Conservation (phyloP, 2,888 invertebrate genomes). For the Rhamnusium bicolor region DNA sequence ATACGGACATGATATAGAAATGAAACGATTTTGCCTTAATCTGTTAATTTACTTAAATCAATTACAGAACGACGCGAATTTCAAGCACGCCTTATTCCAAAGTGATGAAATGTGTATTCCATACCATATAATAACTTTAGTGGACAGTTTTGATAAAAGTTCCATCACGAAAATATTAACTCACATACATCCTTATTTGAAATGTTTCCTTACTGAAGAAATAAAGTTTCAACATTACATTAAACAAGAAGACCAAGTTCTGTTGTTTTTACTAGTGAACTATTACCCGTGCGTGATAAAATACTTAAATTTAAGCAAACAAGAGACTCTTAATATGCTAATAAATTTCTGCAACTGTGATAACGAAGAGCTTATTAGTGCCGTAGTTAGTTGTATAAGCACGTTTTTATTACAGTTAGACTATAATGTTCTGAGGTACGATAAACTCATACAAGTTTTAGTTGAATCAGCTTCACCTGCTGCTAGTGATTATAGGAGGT, state of each 20-base stretch:
- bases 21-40: conserved; percentile 58
- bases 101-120: conserved; percentile 58
- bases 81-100: conserved; percentile 55
- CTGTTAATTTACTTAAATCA: conserved; percentile 60
- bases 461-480: conserved; percentile 59
- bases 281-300: conserved; percentile 64
- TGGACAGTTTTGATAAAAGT: conserved; percentile 51
- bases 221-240: conserved; percentile 53
- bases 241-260: conserved; percentile 50
- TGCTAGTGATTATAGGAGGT: conserved; percentile 59
- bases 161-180: conserved; percentile 54
- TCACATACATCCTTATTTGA: conserved; percentile 55
- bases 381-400: conserved; percentile 61
- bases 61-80: conserved; percentile 40
- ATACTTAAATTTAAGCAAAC: conserved; percentile 56
- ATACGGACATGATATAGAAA: conserved; percentile 50
- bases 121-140: conserved; percentile 47
- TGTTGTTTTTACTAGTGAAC: conserved; percentile 60
- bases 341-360: conserved; percentile 57
- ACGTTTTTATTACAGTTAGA: conserved; percentile 58
- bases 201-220: conserved; percentile 55
- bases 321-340: conserved; percentile 62
- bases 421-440: conserved; percentile 53
- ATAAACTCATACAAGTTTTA: conserved; percentile 57
- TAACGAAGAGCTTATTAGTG: conserved; percentile 63